Conservation (phyloP, 2,888 invertebrate genomes). For the Drosophila fungiperda region DNA sequence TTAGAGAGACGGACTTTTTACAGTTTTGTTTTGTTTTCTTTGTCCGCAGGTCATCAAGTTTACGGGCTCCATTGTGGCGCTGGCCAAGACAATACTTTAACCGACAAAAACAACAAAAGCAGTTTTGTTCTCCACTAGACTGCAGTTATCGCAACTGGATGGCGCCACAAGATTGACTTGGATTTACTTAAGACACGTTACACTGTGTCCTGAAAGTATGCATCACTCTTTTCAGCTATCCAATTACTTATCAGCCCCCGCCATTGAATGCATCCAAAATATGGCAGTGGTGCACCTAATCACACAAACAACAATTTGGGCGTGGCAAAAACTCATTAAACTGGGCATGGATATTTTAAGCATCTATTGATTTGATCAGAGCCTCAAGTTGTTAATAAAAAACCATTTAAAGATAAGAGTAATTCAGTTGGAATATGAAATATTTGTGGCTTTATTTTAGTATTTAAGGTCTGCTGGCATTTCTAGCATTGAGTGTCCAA, state of each 20-base stretch:
- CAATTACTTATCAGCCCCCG: neutral
- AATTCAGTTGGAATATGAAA: neutral
- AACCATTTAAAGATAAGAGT: neutral
- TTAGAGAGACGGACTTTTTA: neutral
- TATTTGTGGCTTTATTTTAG: neutral
- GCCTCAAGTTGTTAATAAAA: neutral
- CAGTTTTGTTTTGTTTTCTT: neutral
- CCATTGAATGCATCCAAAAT: neutral
- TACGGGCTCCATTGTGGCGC: slow-evolving; percentile 73
- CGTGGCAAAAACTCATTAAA: neutral
- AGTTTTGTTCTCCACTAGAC: slow-evolving; percentile 1
- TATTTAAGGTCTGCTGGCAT: neutral
- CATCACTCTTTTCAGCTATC: slow-evolving; percentile 34
- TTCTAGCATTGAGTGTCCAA: neutral
- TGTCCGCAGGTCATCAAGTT: slow-evolving; percentile 65
- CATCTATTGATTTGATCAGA: neutral
- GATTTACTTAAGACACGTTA: slow-evolving; percentile 9
- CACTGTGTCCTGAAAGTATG: slow-evolving; percentile 54
- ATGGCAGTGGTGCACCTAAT: neutral
- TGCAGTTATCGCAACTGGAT: slow-evolving; percentile 3
- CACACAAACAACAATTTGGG: neutral
- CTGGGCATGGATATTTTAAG: neutral
- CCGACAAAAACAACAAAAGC: slow-evolving; percentile 10
- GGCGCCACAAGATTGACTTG: slow-evolving; percentile 30
- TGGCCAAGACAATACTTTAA: slow-evolving; percentile 70